A percentile compares a stretch with the other conserved stretches of the same genome.
phyloP scores from a whole-genome alignment of 2,888 invertebrate genomes.

The Nomada fucata region DNA sequence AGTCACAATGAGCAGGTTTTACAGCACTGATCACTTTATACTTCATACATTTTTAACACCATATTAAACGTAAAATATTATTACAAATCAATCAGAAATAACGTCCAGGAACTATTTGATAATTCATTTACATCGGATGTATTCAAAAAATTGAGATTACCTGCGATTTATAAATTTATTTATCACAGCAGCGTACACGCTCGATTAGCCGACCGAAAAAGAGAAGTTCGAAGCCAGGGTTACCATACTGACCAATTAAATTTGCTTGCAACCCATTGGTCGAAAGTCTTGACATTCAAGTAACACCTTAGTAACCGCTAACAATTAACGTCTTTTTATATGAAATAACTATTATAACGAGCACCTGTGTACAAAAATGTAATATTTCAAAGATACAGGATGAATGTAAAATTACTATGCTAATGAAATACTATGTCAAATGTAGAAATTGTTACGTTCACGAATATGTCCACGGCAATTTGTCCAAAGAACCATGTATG shows the following conservation, averaged over 20 bases:
- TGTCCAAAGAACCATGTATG: constrained; percentile 38
- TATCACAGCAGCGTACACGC: constrained; percentile 77
- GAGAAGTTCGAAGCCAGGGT: constrained; percentile 60
- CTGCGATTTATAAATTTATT: constrained; percentile 80
- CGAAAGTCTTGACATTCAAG: constrained; percentile 15
- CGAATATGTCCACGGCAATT: constrained; percentile 8
- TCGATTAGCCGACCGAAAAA: constrained; percentile 73
- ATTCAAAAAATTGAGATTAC: constrained; percentile 75
- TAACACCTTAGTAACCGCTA: not conserved
- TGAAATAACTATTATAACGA: constrained; percentile 6
- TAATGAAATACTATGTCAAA: not conserved
- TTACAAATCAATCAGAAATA: not conserved
- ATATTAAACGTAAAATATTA: constrained; percentile 53
- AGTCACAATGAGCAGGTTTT: not conserved
- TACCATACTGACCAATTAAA: constrained; percentile 39
- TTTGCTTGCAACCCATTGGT: constrained; percentile 10
- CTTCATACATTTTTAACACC: not conserved
- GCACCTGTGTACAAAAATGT: not conserved
- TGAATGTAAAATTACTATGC: not conserved
- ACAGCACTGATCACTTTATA: constrained; percentile 23
- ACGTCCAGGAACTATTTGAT: not conserved
- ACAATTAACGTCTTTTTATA: constrained; percentile 1
- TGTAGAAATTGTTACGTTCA: not conserved
- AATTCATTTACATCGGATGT: constrained; percentile 44
- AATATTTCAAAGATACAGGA: not conserved